Evolutionary conservation across 2,113 vertebrate genomes (phyloP).

Genomic region (Pteropus alecto): DNA sequence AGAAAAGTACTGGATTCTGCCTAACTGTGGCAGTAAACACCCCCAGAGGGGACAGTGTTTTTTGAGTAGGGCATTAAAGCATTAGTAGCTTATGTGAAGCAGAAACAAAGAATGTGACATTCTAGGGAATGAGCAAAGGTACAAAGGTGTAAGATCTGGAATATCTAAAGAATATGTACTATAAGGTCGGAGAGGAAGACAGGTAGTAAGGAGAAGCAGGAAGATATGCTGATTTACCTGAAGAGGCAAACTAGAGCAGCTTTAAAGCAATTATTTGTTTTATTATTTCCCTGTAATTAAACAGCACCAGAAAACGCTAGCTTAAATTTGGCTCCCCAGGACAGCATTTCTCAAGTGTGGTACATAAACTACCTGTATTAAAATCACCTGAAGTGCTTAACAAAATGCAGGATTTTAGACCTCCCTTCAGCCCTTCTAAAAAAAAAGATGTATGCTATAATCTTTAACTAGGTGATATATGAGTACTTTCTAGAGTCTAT

Average conservation of each 20-base stretch:
- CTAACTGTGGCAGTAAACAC: background rate
- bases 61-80: background rate
- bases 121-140: background rate
- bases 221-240: background rate
- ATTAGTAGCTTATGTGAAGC: background rate
- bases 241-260: background rate
- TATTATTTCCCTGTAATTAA: background rate
- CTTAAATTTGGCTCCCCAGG: background rate
- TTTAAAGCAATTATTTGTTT: background rate
- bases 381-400: background rate
- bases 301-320: background rate
- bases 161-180: no score
- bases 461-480: background rate
- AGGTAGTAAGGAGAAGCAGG: background rate
- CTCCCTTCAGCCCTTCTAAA: no score
- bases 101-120: background rate
- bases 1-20: background rate
- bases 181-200: background rate
- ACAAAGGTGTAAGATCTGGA: background rate
- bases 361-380: background rate
- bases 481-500: background rate
- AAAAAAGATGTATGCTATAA: background rate
- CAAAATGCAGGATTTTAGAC: background rate
- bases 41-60: background rate
- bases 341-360: background rate